These are phyloP conservation scores for Zalophus californianus DNA, from an alignment of 2,797 vertebrate genomes.

Conservation along the genomic window DNA sequence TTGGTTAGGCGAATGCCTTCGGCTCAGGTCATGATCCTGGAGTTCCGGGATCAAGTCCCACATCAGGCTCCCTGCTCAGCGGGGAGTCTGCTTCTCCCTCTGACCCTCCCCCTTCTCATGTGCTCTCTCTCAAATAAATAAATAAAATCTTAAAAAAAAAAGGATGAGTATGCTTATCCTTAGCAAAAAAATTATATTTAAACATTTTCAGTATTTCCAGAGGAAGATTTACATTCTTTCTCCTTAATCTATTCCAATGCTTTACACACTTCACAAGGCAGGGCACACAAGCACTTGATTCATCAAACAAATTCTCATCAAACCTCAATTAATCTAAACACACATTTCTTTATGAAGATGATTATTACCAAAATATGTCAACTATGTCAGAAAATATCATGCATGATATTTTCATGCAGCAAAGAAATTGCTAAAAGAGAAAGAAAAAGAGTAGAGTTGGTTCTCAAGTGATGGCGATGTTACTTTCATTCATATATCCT, in stretches of 20 bases:
- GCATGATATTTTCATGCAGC: neutral
- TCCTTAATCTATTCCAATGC: neutral
- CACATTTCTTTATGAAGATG: neutral
- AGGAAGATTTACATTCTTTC: neutral
- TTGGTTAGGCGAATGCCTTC: no score
- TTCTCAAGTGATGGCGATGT: neutral
- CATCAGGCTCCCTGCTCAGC: no score
- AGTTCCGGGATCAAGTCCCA: no score
- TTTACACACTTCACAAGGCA: neutral
- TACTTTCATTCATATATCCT: neutral
- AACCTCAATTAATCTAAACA: neutral
- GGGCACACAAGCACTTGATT: neutral
- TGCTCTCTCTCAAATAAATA: no score
- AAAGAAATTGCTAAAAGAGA: neutral
- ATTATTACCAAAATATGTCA: neutral
- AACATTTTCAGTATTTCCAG: neutral
- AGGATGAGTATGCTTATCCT: neutral
- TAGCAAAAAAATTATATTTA: neutral
- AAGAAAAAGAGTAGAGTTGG: neutral
- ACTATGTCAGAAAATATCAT: neutral
- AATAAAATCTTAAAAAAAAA: neutral
- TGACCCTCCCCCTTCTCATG: no score
- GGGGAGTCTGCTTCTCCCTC: no score
- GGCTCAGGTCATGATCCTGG: no score
- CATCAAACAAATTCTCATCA: neutral